A percentile compares a stretch with the other conserved stretches of the same genome.
Conservation (phyloP, 2,797 vertebrate genomes). For the Clarias fuscus region DNA sequence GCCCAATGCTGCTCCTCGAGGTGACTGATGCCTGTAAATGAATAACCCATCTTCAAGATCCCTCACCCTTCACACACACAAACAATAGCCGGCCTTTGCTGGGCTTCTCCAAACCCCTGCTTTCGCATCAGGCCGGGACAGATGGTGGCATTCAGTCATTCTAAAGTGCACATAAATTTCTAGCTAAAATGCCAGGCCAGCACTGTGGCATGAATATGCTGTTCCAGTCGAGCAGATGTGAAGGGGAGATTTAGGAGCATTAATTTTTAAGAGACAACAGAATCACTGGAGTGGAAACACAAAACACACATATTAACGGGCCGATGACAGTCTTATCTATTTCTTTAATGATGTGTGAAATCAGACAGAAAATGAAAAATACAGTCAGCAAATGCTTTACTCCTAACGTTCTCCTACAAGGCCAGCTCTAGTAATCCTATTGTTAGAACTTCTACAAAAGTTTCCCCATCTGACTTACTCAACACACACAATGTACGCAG, state of each 20-base stretch:
- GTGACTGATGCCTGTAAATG: conserved; percentile 41
- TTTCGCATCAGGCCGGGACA: conserved; percentile 36
- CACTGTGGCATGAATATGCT: conserved; percentile 6
- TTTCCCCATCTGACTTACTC: conserved; percentile 39
- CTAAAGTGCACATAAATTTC: conserved; percentile 33
- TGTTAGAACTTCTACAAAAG: conserved; percentile 43
- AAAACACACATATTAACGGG: conserved; percentile 8
- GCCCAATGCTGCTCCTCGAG: neutral
- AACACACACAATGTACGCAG: conserved; percentile 31
- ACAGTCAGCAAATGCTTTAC: conserved; percentile 37
- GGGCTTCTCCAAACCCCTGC: neutral
- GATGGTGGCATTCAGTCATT: conserved; percentile 52
- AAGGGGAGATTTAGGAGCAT: conserved; percentile 27
- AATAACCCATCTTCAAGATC: conserved; percentile 35
- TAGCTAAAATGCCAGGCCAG: conserved; percentile 29
- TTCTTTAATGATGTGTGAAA: conserved; percentile 29
- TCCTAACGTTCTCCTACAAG: conserved; percentile 25
- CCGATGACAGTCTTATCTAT: conserved; percentile 21
- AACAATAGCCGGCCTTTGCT: conserved; percentile 30
- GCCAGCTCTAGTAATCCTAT: conserved; percentile 45
- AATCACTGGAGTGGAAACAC: neutral
- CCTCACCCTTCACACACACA: conserved; percentile 2
- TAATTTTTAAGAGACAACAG: conserved; percentile 36
- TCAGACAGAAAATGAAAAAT: conserved; percentile 27
- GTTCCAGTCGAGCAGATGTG: conserved; percentile 26